These are phyloP conservation scores for Brachionus paranguensis DNA, from an alignment of 1,140 invertebrate species.

Conservation along the genomic window DNA sequence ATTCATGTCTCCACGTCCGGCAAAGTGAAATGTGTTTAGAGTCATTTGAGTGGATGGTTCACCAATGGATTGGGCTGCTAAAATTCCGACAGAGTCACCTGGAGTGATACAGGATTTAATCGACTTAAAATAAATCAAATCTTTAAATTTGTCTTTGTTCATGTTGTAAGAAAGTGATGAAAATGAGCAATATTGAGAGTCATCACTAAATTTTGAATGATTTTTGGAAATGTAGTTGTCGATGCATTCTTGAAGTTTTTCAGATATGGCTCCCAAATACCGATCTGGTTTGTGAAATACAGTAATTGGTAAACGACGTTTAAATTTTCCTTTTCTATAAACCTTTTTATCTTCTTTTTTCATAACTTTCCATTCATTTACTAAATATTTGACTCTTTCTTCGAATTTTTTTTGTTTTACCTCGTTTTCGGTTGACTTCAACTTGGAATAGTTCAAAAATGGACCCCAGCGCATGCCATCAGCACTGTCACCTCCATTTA, in stretches of 20 bases:
- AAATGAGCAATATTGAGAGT: neutral
- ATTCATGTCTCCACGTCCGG: conserved; percentile 98
- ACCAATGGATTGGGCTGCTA: conserved; percentile 90
- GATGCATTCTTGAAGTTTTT: conserved; percentile 68
- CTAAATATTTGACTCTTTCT: neutral
- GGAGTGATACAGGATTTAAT: conserved; percentile 72
- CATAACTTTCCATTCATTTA: conserved; percentile 62
- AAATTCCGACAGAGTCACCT: conserved; percentile 88
- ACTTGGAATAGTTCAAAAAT: conserved; percentile 32
- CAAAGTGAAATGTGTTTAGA: conserved; percentile 98
- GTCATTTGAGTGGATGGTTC: conserved; percentile 99
- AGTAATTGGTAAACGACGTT: neutral
- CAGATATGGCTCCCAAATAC: conserved; percentile 69
- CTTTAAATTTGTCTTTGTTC: conserved; percentile 42
- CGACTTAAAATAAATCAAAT: conserved; percentile 70
- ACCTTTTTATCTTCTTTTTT: conserved; percentile 54
- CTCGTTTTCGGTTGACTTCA: neutral
- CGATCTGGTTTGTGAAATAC: conserved; percentile 19
- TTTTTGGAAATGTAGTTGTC: conserved; percentile 61
- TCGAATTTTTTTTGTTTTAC: neutral
- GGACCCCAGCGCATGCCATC: conserved; percentile 21
- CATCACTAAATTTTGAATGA: conserved; percentile 40
- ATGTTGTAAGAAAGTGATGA: neutral
- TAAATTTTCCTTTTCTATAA: conserved; percentile 31
- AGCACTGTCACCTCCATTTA: neutral